Percentiles rank a stretch among this genome's conserved stretches.
Evolutionary conservation across 2,797 vertebrate species (phyloP).

Genomic region (Valencia hispanica): DNA sequence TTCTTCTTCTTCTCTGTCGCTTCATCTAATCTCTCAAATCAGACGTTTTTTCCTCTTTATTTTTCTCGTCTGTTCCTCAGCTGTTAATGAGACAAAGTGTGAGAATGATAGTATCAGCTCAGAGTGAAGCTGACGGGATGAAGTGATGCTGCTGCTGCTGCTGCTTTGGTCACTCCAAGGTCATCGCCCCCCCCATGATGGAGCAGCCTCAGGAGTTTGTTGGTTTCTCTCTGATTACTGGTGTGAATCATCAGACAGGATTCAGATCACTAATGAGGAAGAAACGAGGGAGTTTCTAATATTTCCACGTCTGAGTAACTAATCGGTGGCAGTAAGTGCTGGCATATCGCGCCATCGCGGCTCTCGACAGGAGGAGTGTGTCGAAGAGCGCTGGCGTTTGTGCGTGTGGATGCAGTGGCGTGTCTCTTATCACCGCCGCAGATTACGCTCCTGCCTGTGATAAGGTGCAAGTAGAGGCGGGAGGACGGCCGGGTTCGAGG

Average conservation of each 20-base stretch:
- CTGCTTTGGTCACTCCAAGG: conserved; percentile 14
- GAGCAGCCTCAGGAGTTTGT: not conserved
- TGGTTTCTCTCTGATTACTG: not conserved
- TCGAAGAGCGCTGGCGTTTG: not conserved
- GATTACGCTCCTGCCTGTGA: conserved; percentile 66
- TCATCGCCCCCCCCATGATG: not conserved
- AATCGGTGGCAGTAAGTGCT: conserved; percentile 12
- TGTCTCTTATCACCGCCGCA: conserved; percentile 65
- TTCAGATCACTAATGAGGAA: conserved; percentile 13
- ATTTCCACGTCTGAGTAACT: conserved; percentile 19
- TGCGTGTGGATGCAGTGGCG: conserved; percentile 22
- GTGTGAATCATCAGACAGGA: conserved; percentile 17
- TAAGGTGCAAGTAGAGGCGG: conserved; percentile 61
- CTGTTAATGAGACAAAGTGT: conserved; percentile 55
- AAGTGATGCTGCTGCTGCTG: not conserved
- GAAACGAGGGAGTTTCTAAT: conserved; percentile 29
- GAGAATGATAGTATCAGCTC: conserved; percentile 51
- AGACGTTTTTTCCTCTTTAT: conserved; percentile 48
- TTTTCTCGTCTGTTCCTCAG: conserved; percentile 45
- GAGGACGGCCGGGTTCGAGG: conserved; percentile 33
- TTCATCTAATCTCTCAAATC: conserved; percentile 68
- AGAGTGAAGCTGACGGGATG: conserved; percentile 16
- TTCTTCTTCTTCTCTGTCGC: not conserved
- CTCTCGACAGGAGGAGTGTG: conserved; percentile 25
- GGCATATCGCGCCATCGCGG: conserved; percentile 14